Conservation (phyloP, 2,888 invertebrate species). For the Tenthredo notha region DNA sequence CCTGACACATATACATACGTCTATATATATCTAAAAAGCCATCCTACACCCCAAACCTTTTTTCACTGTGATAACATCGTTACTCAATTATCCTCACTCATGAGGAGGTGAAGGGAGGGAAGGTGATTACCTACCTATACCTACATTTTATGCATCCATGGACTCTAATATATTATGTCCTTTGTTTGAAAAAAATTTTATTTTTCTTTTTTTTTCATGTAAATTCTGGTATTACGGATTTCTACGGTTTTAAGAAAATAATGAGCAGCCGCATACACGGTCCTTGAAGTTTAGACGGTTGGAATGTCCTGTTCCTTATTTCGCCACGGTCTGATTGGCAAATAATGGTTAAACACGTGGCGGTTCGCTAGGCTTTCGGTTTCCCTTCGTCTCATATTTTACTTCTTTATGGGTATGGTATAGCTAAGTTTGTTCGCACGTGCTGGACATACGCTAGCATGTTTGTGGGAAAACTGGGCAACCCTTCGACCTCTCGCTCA, state of each 20-base stretch:
- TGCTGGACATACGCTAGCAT: constrained; percentile 28
- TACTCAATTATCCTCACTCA: constrained; percentile 49
- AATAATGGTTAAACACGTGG: constrained; percentile 23
- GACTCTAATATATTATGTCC: background rate
- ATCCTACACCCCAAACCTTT: constrained; percentile 15
- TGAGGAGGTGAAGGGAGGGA: background rate
- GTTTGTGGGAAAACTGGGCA: constrained; percentile 39
- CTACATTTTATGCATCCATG: background rate
- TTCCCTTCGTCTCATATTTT: constrained; percentile 11
- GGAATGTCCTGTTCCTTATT: constrained; percentile 21
- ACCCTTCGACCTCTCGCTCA: background rate
- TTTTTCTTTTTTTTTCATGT: background rate
- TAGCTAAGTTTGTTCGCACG: constrained; percentile 7
- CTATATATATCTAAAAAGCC: background rate
- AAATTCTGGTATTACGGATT: no score
- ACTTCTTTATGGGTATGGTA: background rate
- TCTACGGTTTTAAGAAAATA: background rate
- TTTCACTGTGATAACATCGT: constrained; percentile 45
- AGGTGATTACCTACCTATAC: constrained; percentile 17
- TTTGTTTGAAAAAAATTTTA: background rate
- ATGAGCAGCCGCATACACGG: background rate
- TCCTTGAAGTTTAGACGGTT: background rate
- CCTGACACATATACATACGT: background rate
- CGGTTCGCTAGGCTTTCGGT: background rate
- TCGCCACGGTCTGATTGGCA: constrained; percentile 29